Evolutionary conservation across 1,140 invertebrate genomes (phyloP).

Genomic region (Sycophaga agraensis): DNA sequence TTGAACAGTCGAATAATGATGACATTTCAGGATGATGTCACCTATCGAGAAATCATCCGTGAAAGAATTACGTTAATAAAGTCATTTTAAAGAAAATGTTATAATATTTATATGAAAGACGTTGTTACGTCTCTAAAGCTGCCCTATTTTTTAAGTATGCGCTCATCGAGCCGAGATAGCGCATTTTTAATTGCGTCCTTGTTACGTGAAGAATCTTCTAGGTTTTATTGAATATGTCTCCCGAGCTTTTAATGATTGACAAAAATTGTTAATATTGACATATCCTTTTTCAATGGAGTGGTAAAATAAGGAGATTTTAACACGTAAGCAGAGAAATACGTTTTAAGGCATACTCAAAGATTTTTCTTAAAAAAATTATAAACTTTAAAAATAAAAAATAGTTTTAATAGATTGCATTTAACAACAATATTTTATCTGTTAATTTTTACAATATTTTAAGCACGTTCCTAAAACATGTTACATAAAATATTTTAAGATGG

Average conservation of each 20-base stretch:
- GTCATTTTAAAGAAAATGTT: too few relatives aligned
- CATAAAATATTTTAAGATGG: slow-evolving; percentile 6
- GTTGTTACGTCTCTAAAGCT: slow-evolving; percentile 11
- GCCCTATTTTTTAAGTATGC: background rate
- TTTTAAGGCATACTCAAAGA: background rate
- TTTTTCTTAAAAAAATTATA: slow-evolving; percentile 1
- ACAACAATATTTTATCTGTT: slow-evolving; percentile 4
- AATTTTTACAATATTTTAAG: slow-evolving; percentile 13
- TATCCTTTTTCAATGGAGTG: background rate
- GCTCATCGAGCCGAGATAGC: too few relatives aligned
- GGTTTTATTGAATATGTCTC: background rate
- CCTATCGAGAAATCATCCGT: too few relatives aligned
- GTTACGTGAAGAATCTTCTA: background rate
- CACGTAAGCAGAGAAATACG: background rate
- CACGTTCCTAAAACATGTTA: background rate
- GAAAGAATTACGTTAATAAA: too few relatives aligned
- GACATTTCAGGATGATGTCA: too few relatives aligned
- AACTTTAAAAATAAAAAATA: slow-evolving; percentile 7
- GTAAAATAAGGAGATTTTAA: background rate
- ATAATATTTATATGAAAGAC: background rate
- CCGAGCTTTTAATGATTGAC: background rate
- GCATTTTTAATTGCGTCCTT: background rate
- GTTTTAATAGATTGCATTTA: background rate
- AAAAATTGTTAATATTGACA: background rate
- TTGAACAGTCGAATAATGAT: too few relatives aligned